These are phyloP conservation scores for Cebus imitator DNA, from an alignment of 2,113 vertebrate species.

Conservation along the genomic window DNA sequence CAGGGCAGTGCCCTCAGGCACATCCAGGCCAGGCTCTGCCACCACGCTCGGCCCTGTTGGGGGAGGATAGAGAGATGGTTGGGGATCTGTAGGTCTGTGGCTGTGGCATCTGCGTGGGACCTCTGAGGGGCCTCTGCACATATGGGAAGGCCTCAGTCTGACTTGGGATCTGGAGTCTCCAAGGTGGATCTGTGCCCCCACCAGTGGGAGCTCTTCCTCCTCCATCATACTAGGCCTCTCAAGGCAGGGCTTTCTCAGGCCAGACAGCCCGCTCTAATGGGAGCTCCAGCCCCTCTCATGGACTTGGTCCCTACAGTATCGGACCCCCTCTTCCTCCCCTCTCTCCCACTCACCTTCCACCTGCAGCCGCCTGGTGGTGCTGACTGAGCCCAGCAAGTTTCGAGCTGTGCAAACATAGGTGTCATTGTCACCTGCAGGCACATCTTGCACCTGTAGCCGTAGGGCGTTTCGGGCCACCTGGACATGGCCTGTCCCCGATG, in stretches of 20 bases:
- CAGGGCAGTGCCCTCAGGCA: slow-evolving; percentile 71
- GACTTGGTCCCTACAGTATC: background rate
- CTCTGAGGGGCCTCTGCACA: background rate
- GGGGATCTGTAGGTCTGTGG: background rate
- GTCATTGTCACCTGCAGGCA: background rate
- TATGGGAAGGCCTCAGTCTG: background rate
- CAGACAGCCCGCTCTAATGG: background rate
- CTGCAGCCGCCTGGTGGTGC: slow-evolving; percentile 1
- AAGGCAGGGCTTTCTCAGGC: background rate
- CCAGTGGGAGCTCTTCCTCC: background rate
- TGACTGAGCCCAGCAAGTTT: slow-evolving; percentile 72
- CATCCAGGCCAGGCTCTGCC: slow-evolving; percentile 74
- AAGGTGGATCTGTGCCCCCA: background rate
- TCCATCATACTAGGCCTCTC: background rate
- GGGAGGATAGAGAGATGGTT: background rate
- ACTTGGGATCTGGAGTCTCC: background rate
- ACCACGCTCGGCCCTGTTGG: slow-evolving; percentile 71
- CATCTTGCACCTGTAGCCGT: slow-evolving; percentile 58
- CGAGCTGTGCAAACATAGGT: slow-evolving; percentile 79
- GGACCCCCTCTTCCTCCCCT: no score
- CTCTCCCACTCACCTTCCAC: slow-evolving; percentile 69
- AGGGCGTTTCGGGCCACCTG: slow-evolving; percentile 75
- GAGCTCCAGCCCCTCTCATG: background rate
- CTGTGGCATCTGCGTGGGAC: background rate
- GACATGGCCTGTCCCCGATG: background rate